Evolutionary conservation across 2,888 invertebrate genomes (phyloP).

Genomic region (Eutolmus rufibarbis): DNA sequence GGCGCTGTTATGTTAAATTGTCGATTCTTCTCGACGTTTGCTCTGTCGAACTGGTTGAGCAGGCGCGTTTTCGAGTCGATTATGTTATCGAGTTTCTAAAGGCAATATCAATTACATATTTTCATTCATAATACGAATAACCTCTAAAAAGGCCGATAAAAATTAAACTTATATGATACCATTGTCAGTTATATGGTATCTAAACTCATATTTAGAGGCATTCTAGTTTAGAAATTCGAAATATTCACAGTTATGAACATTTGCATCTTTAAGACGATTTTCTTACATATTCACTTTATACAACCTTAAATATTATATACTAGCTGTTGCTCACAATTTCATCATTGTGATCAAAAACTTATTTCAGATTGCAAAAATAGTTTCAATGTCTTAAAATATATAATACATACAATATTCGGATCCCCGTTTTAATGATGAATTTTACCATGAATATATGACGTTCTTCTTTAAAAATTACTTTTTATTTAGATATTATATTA

Average conservation of each 20-base stretch:
- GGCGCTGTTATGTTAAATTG: conserved; percentile 76
- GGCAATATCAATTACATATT: conserved; percentile 40
- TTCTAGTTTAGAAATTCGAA: background rate
- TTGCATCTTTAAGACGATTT: background rate
- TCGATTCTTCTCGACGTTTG: conserved; percentile 79
- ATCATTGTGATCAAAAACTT: too few species aligned
- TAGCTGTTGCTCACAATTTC: too few species aligned
- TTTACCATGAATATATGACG: too few species aligned
- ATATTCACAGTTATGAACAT: background rate
- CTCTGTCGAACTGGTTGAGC: conserved; percentile 72
- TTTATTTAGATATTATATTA: too few species aligned
- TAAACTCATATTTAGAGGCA: background rate
- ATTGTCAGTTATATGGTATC: background rate
- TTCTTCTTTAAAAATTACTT: too few species aligned
- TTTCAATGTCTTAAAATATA: too few species aligned
- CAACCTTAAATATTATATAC: too few species aligned
- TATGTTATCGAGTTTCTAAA: conserved; percentile 83
- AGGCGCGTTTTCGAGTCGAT: conserved; percentile 81
- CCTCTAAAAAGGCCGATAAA: background rate
- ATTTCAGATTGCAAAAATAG: too few species aligned
- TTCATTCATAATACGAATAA: background rate
- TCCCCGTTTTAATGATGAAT: too few species aligned
- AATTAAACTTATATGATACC: background rate
- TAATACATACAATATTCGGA: too few species aligned
- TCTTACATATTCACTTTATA: background rate